These are phyloP conservation scores for Galagoides demidoff DNA, from an alignment of 2,797 vertebrate genomes.

Conservation along the genomic window DNA sequence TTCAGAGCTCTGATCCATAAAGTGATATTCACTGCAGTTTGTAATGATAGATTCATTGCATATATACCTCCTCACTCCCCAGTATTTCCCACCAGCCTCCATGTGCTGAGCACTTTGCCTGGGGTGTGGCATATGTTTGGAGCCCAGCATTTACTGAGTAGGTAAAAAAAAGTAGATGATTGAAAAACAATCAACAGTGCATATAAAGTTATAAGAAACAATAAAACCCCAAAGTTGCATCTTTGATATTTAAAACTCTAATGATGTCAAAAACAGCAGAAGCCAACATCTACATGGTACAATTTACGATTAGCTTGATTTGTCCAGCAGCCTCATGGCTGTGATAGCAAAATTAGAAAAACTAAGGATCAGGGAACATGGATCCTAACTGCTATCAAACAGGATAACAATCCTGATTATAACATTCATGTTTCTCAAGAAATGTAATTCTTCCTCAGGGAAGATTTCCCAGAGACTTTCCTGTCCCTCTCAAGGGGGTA, in stretches of 20 bases:
- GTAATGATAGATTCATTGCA: neutral
- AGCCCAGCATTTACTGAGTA: neutral
- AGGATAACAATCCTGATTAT: neutral
- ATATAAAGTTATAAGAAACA: neutral
- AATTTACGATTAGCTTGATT: slow-evolving; percentile 22
- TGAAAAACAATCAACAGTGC: neutral
- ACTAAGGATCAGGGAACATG: neutral
- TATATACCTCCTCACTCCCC: neutral
- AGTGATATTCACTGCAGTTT: neutral
- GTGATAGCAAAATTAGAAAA: neutral
- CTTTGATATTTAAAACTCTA: neutral
- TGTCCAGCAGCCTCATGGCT: neutral
- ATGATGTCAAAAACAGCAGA: neutral
- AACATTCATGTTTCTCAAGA: neutral
- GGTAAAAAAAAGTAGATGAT: neutral
- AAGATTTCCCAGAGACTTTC: neutral
- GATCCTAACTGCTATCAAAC: neutral
- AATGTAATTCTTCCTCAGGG: neutral
- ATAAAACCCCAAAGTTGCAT: neutral
- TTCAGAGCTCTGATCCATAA: neutral
- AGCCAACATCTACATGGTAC: neutral
- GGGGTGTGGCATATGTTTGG: neutral
- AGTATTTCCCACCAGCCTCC: neutral
- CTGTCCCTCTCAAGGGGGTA: neutral
- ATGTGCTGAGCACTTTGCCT: neutral